Percentiles rank a stretch among this genome's conserved stretches.
Conservation (phyloP, 53 echinoderm and acorn worm genomes). For the Luidia sarsii region DNA sequence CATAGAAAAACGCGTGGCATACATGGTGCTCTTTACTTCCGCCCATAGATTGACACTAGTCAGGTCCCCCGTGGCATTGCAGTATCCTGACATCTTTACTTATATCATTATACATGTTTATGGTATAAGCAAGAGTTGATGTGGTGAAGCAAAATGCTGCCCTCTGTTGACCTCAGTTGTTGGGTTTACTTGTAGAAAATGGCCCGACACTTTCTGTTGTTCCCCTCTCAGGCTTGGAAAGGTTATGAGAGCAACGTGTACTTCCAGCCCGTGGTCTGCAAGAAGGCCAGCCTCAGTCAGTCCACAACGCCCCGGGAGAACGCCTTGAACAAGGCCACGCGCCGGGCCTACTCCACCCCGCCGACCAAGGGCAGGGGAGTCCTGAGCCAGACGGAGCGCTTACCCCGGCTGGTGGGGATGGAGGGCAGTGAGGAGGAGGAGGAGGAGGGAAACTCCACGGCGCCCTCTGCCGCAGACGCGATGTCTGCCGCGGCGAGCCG, state of each 20-base stretch:
- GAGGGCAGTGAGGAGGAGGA: background rate
- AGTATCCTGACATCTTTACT: no score
- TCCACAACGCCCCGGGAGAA: constrained; percentile 31
- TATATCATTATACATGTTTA: no score
- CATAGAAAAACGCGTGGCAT: no score
- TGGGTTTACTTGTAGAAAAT: no score
- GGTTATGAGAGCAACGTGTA: constrained; percentile 96
- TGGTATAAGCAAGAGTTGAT: no score
- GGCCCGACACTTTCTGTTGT: no score
- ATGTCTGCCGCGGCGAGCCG: constrained; percentile 11
- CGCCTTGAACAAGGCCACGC: constrained; percentile 28
- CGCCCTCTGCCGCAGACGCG: background rate
- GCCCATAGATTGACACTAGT: no score
- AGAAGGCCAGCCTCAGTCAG: constrained; percentile 33
- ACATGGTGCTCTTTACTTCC: no score
- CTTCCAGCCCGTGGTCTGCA: constrained; percentile 92
- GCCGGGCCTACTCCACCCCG: constrained; percentile 15
- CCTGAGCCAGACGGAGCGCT: background rate
- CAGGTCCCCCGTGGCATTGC: no score
- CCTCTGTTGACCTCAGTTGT: no score
- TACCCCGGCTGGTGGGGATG: constrained; percentile 16
- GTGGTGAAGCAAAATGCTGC: no score
- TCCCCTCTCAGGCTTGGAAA: constrained; percentile 95
- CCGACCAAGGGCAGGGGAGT: constrained; percentile 42
- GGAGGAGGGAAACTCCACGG: background rate